These are phyloP conservation scores for Formica selysi DNA, from an alignment of 1,140 invertebrate species.

Conservation along the genomic window DNA sequence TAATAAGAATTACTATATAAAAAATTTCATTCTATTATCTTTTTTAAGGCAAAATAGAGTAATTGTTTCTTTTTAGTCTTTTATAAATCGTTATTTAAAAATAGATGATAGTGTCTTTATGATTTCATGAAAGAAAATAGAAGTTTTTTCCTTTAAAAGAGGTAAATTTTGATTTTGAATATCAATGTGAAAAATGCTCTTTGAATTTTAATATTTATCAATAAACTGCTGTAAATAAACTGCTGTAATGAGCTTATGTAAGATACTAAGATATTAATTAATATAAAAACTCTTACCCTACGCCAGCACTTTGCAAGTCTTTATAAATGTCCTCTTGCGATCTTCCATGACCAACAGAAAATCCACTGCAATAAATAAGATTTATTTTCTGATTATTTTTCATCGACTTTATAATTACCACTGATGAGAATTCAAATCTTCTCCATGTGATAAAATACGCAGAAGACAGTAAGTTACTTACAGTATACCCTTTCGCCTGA, in stretches of 20 bases:
- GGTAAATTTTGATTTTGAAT: background rate
- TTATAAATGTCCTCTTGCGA: conserved; percentile 95
- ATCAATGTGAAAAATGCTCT: background rate
- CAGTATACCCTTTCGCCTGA: conserved; percentile 88
- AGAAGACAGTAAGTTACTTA: conserved; percentile 86
- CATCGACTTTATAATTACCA: conserved; percentile 7
- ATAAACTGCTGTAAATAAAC: background rate
- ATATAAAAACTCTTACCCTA: conserved; percentile 82
- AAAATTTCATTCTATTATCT: conserved; percentile 19
- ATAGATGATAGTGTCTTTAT: background rate
- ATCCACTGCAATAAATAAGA: conserved; percentile 89
- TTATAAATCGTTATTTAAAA: conserved; percentile 1
- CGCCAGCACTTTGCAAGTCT: conserved; percentile 89
- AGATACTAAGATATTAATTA: background rate
- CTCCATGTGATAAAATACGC: background rate
- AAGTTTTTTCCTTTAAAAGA: background rate
- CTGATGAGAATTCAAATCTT: background rate
- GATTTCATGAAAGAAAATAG: conserved; percentile 13
- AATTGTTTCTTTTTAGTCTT: background rate
- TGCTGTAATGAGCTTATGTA: background rate
- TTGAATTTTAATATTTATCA: background rate
- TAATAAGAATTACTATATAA: conserved; percentile 77
- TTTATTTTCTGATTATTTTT: conserved; percentile 23
- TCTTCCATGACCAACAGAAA: conserved; percentile 90
- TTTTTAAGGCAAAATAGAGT: background rate